Evolutionary conservation across 2,113 vertebrate genomes (phyloP).

Genomic region (Nothobranchius furzeri): DNA sequence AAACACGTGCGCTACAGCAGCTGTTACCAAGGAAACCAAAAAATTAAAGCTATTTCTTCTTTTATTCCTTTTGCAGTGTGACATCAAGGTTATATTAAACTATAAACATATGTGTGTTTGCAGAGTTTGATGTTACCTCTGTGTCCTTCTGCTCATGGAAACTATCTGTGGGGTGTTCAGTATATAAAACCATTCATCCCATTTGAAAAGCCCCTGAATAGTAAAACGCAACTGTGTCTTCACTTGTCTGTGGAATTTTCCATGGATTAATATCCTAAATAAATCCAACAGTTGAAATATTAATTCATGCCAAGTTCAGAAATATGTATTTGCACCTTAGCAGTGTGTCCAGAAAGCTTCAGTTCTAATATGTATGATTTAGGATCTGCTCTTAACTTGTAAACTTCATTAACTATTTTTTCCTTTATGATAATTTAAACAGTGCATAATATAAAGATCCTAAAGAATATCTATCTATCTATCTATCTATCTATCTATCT

Average conservation of each 20-base stretch:
- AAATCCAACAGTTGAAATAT: neutral
- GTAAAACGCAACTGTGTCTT: neutral
- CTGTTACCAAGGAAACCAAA: slow-evolving; percentile 33
- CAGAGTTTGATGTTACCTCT: slow-evolving; percentile 1
- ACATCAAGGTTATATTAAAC: slow-evolving; percentile 38
- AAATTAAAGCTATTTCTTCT: slow-evolving; percentile 12
- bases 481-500: too few relatives aligned
- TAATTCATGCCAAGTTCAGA: neutral
- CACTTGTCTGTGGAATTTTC: neutral
- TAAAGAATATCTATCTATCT: too few relatives aligned
- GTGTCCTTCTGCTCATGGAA: neutral
- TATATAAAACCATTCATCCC: neutral
- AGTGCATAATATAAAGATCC: neutral
- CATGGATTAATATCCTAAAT: neutral
- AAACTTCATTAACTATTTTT: neutral
- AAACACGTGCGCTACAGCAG: neutral
- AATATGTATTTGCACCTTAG: neutral
- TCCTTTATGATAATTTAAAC: neutral
- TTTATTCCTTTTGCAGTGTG: slow-evolving; percentile 23
- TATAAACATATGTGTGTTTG: slow-evolving; percentile 2
- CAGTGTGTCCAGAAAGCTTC: neutral
- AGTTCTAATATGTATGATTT: neutral
- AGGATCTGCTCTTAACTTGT: too few relatives aligned
- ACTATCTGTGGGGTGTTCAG: neutral
- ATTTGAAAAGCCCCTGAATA: neutral